Percentiles rank a stretch among this genome's conserved stretches.
These are phyloP conservation scores for Actenoides lindsayi DNA, from an alignment of 2,113 vertebrate species.

Conservation along the genomic window DNA sequence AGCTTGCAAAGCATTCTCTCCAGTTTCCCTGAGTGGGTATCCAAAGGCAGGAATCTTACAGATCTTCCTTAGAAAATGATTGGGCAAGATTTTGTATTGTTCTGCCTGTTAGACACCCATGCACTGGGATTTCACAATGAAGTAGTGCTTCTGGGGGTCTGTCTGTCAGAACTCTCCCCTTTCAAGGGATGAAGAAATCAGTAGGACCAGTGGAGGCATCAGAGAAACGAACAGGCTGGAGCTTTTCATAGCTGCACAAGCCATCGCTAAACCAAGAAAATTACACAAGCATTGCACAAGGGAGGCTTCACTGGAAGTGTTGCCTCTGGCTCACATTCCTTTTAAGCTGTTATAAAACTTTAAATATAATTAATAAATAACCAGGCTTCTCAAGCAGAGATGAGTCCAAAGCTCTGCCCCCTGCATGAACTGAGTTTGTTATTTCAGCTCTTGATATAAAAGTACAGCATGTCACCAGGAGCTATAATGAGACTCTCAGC, in stretches of 20 bases:
- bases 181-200: neutral
- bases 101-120: neutral
- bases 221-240: neutral
- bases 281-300: slow-evolving; percentile 52
- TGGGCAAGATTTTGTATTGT: neutral
- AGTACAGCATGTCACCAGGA: neutral
- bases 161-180: neutral
- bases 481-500: neutral
- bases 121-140: neutral
- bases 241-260: neutral
- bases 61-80: neutral
- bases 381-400: slow-evolving; percentile 47
- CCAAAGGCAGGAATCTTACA: neutral
- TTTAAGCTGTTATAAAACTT: slow-evolving; percentile 72
- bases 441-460: slow-evolving; percentile 34
- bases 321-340: slow-evolving; percentile 57
- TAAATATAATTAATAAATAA: slow-evolving; percentile 77
- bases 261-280: neutral
- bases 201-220: neutral
- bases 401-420: slow-evolving; percentile 57
- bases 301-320: slow-evolving; percentile 41
- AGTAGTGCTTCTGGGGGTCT: neutral
- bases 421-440: slow-evolving; percentile 49
- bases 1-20: neutral
- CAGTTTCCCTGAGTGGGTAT: neutral